Evolutionary conservation across 2,113 vertebrate species (phyloP).

Genomic region (Megaleporinus macrocephalus): DNA sequence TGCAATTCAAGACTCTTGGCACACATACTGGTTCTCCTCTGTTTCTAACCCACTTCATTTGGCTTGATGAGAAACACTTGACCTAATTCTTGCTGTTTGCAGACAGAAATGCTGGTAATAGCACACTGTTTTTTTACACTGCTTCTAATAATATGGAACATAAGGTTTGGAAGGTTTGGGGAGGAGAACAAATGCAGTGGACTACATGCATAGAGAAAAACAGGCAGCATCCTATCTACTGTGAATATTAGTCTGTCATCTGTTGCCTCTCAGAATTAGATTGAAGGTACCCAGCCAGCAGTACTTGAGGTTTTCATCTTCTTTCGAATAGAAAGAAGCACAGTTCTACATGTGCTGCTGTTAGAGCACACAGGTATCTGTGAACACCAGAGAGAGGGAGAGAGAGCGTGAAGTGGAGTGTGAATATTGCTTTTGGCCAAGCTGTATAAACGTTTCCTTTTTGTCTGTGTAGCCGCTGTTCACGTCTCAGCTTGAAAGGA

Average conservation of each 20-base stretch:
- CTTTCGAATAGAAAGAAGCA: not conserved
- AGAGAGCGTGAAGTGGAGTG: not conserved
- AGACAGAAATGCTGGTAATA: not conserved
- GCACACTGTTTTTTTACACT: not conserved
- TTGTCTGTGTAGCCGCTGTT: not conserved
- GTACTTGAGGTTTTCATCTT: not conserved
- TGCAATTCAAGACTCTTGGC: not conserved
- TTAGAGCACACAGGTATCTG: not conserved
- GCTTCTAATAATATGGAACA: not conserved
- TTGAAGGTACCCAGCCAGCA: not conserved
- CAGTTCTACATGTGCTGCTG: not conserved
- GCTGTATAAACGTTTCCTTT: not conserved
- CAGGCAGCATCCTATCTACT: not conserved
- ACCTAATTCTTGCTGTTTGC: not conserved
- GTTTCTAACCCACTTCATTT: not conserved
- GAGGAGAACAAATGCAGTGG: not conserved
- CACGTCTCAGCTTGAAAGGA: not conserved
- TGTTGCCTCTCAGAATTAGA: not conserved
- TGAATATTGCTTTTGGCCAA: slow-evolving; percentile 13
- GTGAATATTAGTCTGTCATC: not conserved
- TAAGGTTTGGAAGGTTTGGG: not conserved
- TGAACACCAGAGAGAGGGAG: not conserved
- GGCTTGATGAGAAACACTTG: not conserved
- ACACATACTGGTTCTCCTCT: not conserved
- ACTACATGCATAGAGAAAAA: not conserved